phyloP scores from a whole-genome alignment of 2,113 vertebrate genomes.

The Pterophyllum scalare region DNA sequence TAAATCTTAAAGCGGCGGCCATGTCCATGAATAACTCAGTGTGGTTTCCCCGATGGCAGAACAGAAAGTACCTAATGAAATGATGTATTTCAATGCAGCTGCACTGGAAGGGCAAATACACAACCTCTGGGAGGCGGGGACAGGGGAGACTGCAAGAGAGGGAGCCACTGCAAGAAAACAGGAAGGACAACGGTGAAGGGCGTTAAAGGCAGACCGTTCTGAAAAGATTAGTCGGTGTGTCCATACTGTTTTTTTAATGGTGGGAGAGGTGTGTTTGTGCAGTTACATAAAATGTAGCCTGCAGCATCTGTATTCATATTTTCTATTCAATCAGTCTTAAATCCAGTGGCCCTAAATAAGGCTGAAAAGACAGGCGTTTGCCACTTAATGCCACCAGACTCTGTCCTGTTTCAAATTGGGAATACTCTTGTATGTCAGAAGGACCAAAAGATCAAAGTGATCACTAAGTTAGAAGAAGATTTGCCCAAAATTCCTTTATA shows the following conservation, averaged over 20 bases:
- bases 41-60: slow-evolving; percentile 66
- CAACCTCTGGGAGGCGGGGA: not conserved
- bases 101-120: slow-evolving; percentile 58
- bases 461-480: not conserved
- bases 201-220: slow-evolving; percentile 24
- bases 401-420: not conserved
- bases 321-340: not conserved
- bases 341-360: not conserved
- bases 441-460: not conserved
- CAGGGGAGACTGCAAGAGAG: not conserved
- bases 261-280: not conserved
- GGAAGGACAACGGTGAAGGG: slow-evolving; percentile 31
- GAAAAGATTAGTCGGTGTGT: not conserved
- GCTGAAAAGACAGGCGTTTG: not conserved
- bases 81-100: slow-evolving; percentile 81
- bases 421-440: not conserved
- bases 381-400: not conserved
- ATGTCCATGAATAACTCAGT: slow-evolving; percentile 72
- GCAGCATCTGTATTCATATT: not conserved
- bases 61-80: slow-evolving; percentile 77
- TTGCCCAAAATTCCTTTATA: too few species aligned
- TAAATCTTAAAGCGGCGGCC: slow-evolving; percentile 64
- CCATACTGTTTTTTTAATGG: not conserved
- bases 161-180: not conserved
- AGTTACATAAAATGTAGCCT: not conserved